Evolutionary conservation across 2,797 vertebrate species (phyloP).

Genomic region (Coregonus ussuriensis): DNA sequence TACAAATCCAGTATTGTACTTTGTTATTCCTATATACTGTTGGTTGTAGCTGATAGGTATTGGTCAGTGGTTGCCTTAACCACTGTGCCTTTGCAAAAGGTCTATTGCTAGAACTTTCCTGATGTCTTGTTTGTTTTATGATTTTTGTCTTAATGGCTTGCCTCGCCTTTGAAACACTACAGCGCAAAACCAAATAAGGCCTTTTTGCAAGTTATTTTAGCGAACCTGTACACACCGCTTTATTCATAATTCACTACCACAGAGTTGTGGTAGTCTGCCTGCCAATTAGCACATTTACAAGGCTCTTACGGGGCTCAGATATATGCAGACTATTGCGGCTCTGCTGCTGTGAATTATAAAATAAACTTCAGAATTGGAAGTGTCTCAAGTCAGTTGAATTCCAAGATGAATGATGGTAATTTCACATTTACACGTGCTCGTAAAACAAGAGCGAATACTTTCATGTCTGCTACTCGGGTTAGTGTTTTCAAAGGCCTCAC

Average conservation of each 20-base stretch:
- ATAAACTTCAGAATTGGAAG: not conserved
- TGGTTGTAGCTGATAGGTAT: slow-evolving; percentile 42
- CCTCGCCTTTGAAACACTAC: slow-evolving; percentile 70
- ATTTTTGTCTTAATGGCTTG: slow-evolving; percentile 39
- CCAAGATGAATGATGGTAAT: not conserved
- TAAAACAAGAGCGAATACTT: not conserved
- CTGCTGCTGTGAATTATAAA: not conserved
- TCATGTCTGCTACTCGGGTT: not conserved
- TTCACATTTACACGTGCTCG: not conserved
- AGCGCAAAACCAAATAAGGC: slow-evolving; percentile 79
- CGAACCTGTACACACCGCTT: not conserved
- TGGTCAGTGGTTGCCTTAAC: slow-evolving; percentile 34
- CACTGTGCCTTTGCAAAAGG: slow-evolving; percentile 27
- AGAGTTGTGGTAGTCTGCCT: not conserved
- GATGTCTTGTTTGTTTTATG: slow-evolving; percentile 29
- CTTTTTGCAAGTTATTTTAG: slow-evolving; percentile 50
- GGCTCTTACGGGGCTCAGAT: not conserved
- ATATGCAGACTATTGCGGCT: not conserved
- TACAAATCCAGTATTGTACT: slow-evolving; percentile 67
- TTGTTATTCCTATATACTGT: slow-evolving; percentile 70
- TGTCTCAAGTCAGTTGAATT: not conserved
- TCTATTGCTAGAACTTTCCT: slow-evolving; percentile 17
- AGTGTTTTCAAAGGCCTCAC: not conserved
- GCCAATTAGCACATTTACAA: not conserved
- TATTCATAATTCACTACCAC: not conserved